Evolutionary conservation across 2,113 vertebrate genomes (phyloP).

Genomic region (Laticauda laticaudata): DNA sequence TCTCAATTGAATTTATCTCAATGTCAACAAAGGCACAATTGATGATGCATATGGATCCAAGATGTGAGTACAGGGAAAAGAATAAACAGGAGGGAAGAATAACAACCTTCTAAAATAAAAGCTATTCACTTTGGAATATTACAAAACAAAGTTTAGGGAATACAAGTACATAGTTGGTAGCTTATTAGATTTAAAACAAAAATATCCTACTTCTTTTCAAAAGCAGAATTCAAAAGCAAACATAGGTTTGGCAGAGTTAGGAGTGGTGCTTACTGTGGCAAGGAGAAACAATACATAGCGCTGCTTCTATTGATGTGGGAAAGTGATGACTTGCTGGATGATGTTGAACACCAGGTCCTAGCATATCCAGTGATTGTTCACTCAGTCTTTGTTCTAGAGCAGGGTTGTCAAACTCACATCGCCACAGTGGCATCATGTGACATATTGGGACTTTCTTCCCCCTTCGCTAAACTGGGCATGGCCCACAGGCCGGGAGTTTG

Average conservation of each 20-base stretch:
- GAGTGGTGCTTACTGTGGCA: neutral
- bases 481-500: too few relatives aligned
- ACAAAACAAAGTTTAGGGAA: too few relatives aligned
- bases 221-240: neutral
- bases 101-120: neutral
- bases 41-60: neutral
- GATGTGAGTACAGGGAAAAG: neutral
- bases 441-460: too few relatives aligned
- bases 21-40: constrained; percentile 7
- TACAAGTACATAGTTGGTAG: neutral
- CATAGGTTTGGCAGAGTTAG: neutral
- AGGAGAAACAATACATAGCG: neutral
- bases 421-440: too few relatives aligned
- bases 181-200: neutral
- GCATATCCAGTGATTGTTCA: neutral
- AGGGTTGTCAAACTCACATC: too few relatives aligned
- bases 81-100: neutral
- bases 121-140: neutral
- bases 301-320: neutral
- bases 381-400: neutral
- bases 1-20: neutral
- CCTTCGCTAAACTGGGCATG: too few relatives aligned
- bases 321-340: neutral
- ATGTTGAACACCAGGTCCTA: neutral
- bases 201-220: neutral